Evolutionary conservation across 2,888 invertebrate genomes (phyloP).

Genomic region (Artemia sp.): DNA sequence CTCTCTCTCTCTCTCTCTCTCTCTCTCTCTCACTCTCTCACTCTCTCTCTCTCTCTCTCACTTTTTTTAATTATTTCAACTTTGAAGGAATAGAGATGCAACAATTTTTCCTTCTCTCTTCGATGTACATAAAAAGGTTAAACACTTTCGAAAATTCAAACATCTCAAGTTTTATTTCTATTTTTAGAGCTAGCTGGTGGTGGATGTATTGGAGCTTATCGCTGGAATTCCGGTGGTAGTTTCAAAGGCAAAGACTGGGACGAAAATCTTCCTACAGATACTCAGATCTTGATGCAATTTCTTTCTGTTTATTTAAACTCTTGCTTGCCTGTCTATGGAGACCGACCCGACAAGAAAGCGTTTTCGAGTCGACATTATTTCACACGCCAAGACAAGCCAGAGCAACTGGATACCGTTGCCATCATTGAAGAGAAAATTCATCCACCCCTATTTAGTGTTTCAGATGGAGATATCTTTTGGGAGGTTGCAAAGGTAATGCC

Average conservation of each 20-base stretch:
- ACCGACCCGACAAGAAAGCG: slow-evolving; percentile 46
- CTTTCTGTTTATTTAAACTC: slow-evolving; percentile 72
- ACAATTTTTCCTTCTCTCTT: too few relatives aligned
- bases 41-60: too few relatives aligned
- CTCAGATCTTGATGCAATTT: slow-evolving; percentile 65
- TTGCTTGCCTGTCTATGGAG: slow-evolving; percentile 46
- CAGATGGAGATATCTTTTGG: neutral
- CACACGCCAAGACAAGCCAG: slow-evolving; percentile 34
- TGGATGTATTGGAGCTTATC: slow-evolving; percentile 71
- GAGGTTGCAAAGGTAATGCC: neutral
- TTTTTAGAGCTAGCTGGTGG: slow-evolving; percentile 52
- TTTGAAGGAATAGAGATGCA: too few relatives aligned
- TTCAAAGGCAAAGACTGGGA: slow-evolving; percentile 60
- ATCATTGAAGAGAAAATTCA: neutral
- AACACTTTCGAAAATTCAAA: neutral
- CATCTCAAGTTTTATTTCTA: neutral
- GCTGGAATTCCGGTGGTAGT: slow-evolving; percentile 65
- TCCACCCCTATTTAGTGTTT: neutral
- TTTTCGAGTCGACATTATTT: slow-evolving; percentile 31
- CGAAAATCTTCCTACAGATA: slow-evolving; percentile 66
- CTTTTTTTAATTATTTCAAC: too few relatives aligned
- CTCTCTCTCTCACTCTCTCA: too few relatives aligned
- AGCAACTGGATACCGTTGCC: neutral
- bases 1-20: too few relatives aligned
- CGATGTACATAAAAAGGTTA: too few relatives aligned